Percentiles rank a stretch among this genome's conserved stretches.
phyloP scores from a whole-genome alignment of 2,113 vertebrate genomes.

The Antechinus flavipes region DNA sequence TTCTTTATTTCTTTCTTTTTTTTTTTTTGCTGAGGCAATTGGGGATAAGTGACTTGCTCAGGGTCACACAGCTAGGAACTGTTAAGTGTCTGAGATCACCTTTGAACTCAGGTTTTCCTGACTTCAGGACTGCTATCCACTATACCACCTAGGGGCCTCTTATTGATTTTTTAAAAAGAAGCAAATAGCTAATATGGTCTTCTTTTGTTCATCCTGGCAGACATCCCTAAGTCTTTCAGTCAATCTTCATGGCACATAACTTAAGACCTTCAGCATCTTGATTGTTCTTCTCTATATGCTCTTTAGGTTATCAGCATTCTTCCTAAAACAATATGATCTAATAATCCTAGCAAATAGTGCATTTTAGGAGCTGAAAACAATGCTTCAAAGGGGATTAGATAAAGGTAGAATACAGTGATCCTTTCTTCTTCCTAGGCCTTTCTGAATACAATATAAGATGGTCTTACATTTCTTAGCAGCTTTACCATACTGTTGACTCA shows the following conservation, averaged over 20 bases:
- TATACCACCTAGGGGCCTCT: too few relatives aligned
- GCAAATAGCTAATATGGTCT: too few relatives aligned
- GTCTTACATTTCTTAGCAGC: background rate
- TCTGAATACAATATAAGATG: background rate
- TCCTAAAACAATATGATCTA: too few relatives aligned
- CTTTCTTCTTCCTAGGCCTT: background rate
- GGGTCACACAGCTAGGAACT: too few relatives aligned
- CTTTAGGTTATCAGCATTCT: too few relatives aligned
- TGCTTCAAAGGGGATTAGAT: background rate
- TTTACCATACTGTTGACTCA: background rate
- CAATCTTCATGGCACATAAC: background rate
- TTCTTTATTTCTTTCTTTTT: background rate
- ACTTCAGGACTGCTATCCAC: too few relatives aligned
- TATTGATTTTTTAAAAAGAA: background rate
- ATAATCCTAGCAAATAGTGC: background rate
- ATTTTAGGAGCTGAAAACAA: background rate
- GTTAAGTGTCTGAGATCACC: too few relatives aligned
- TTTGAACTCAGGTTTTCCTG: too few relatives aligned
- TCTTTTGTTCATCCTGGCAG: background rate
- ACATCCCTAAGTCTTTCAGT: background rate
- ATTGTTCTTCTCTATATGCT: background rate
- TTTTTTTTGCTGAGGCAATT: too few relatives aligned
- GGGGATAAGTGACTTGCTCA: too few relatives aligned
- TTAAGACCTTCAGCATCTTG: background rate
- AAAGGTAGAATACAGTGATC: background rate